A percentile compares a stretch with the other conserved stretches of the same genome.
Conservation (phyloP, 2,113 vertebrate genomes). For the Himantopus leucocephalus region DNA sequence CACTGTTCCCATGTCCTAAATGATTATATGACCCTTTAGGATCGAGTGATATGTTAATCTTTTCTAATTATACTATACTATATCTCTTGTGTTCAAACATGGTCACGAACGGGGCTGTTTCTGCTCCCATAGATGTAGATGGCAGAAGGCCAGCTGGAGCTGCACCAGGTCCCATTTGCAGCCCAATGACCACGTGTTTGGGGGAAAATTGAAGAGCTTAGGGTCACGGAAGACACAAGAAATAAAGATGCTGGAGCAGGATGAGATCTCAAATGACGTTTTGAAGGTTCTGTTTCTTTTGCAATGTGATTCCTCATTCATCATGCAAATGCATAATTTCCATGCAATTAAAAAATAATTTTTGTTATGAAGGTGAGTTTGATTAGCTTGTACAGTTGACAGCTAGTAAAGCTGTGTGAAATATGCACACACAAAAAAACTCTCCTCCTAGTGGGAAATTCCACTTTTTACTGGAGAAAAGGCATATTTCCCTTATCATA, state of each 20-base stretch:
- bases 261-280: not conserved
- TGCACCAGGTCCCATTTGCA: not conserved
- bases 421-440: not conserved
- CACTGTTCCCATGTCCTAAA: slow-evolving; percentile 4
- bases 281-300: not conserved
- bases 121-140: not conserved
- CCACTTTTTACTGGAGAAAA: not conserved
- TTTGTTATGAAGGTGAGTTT: not conserved
- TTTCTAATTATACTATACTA: not conserved
- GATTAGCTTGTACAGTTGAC: slow-evolving; percentile 1
- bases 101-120: not conserved
- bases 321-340: slow-evolving; percentile 27
- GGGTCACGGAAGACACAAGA: not conserved
- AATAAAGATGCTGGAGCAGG: not conserved
- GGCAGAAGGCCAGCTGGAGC: slow-evolving; percentile 36
- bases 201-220: not conserved
- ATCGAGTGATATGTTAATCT: not conserved
- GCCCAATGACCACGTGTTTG: not conserved
- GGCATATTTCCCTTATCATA: not conserved
- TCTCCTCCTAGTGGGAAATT: not conserved
- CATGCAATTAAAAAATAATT: not conserved
- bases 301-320: not conserved
- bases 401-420: not conserved
- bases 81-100: not conserved
- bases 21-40: slow-evolving; percentile 5